Conservation (phyloP, 2,888 invertebrate species). For the Papilio gigon region DNA sequence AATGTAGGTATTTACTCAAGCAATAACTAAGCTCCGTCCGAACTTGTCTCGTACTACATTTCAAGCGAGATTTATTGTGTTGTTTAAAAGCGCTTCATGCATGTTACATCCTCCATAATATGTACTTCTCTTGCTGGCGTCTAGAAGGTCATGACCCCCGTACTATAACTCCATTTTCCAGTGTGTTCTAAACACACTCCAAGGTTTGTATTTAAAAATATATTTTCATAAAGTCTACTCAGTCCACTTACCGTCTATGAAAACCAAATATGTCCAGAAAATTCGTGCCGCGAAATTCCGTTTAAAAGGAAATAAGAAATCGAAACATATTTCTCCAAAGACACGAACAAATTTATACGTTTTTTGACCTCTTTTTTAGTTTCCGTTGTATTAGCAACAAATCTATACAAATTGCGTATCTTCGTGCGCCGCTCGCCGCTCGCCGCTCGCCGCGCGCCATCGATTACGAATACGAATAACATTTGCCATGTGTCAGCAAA, state of each 20-base stretch:
- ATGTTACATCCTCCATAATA: background rate
- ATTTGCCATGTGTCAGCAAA: conserved; percentile 19
- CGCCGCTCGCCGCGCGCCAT: background rate
- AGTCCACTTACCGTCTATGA: too few relatives aligned
- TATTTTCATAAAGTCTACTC: too few relatives aligned
- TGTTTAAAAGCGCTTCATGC: background rate
- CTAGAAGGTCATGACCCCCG: background rate
- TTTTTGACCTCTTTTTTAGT: background rate
- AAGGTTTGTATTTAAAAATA: too few relatives aligned
- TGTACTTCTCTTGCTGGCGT: background rate
- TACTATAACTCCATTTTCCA: too few relatives aligned
- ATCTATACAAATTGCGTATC: conserved; percentile 33
- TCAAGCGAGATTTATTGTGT: conserved; percentile 9
- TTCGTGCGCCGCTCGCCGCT: background rate
- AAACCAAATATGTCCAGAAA: too few relatives aligned
- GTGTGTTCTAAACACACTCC: too few relatives aligned
- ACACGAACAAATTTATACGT: background rate
- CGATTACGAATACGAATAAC: conserved; percentile 2
- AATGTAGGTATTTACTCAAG: background rate
- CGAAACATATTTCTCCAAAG: background rate
- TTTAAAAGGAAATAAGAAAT: too few relatives aligned
- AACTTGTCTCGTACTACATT: conserved; percentile 1
- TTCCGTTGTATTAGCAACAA: conserved; percentile 10
- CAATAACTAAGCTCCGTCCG: background rate
- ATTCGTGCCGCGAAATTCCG: too few relatives aligned